These are phyloP conservation scores for Vulpes vulpes DNA, from an alignment of 2,113 vertebrate genomes.

Conservation along the genomic window DNA sequence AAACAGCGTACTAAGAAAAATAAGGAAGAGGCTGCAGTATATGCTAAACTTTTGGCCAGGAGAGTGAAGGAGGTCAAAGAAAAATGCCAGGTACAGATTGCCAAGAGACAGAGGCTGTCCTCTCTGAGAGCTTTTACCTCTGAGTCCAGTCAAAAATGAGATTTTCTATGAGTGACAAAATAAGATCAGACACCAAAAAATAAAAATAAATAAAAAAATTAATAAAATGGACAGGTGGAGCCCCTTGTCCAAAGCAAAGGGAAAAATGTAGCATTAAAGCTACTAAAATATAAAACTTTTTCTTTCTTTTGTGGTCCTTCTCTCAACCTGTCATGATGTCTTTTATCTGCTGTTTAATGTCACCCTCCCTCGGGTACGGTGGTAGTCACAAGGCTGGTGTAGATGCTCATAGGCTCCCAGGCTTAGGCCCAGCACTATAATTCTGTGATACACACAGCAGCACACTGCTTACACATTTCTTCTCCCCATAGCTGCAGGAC, in stretches of 20 bases:
- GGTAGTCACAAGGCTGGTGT: fast-evolving
- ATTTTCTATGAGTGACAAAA: too few species aligned
- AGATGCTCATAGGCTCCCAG: neutral
- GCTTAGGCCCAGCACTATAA: neutral
- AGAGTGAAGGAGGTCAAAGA: too few species aligned
- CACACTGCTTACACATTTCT: fast-evolving
- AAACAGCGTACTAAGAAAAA: too few species aligned
- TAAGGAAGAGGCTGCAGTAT: too few species aligned
- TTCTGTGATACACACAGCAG: neutral
- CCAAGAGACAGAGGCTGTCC: too few species aligned
- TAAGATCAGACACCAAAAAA: too few species aligned
- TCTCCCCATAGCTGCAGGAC: neutral
- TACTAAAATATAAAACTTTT: too few species aligned
- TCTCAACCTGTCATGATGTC: fast-evolving
- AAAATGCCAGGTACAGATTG: too few species aligned
- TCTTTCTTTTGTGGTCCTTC: neutral
- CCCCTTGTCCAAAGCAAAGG: neutral
- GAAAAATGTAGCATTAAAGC: neutral
- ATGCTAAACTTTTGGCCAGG: too few species aligned
- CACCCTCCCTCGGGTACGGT: neutral
- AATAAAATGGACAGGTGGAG: neutral
- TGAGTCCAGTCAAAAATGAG: too few species aligned
- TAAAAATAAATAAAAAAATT: too few species aligned
- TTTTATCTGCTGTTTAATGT: neutral
- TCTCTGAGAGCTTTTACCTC: too few species aligned